Conservation (phyloP, 2,797 vertebrate species). For the Arnoldichthys spilopterus region DNA sequence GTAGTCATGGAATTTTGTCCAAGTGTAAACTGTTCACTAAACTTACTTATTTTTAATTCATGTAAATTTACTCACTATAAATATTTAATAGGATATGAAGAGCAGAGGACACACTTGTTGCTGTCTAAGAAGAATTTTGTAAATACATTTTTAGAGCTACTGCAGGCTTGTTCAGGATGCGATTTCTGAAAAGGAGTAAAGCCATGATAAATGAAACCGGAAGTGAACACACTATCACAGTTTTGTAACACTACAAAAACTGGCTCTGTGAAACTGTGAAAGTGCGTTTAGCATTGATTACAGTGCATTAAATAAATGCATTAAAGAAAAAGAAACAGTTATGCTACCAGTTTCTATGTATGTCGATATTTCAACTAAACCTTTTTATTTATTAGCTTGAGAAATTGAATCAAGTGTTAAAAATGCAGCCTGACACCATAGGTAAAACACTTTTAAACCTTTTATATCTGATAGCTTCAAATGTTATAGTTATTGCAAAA, state of each 20-base stretch:
- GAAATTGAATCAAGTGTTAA: background rate
- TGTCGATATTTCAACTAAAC: background rate
- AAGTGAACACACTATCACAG: background rate
- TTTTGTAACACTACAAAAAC: background rate
- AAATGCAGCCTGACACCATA: background rate
- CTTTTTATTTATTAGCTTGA: background rate
- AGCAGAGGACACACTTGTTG: background rate
- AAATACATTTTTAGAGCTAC: background rate
- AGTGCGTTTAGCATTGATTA: background rate
- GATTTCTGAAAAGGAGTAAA: background rate
- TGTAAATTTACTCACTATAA: background rate
- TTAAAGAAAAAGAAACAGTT: background rate
- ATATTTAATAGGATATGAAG: background rate
- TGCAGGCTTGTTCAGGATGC: background rate
- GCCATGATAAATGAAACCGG: background rate
- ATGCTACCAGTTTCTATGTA: no score
- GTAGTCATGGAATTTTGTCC: background rate
- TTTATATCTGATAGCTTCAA: background rate
- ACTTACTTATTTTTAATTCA: slow-evolving; percentile 1
- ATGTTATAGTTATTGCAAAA: no score
- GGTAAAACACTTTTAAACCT: background rate
- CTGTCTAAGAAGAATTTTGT: background rate
- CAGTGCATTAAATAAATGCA: background rate
- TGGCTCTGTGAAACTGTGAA: background rate
- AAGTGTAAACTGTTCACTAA: background rate